Base-by-base conservation (phyloP, 2,113 vertebrate species). In the Epinephelus cyanopodus region DNA sequence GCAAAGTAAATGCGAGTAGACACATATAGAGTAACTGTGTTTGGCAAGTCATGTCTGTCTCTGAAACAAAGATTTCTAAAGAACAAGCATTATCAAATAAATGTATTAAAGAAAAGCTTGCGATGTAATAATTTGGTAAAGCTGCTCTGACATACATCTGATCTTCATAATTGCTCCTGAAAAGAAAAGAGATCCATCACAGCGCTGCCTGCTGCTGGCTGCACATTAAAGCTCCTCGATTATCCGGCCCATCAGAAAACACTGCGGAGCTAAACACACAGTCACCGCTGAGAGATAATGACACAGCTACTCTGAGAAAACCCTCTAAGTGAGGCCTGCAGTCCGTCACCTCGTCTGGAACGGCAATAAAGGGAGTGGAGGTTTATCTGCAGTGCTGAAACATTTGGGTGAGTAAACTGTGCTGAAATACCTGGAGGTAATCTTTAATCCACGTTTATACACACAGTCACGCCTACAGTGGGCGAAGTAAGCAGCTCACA, bases 181-280 rank as follows among this genome's bases (percentile, higher is more conserved):
- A 39, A 39, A 27, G 57, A 42, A 39, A 56, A 57, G 19, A 47
- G 37, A 47, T 50, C 62, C 39, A 57, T 66, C 53, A 23, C 67
- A 29, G 48, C 0, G 27, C 48, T 39, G 69, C 75, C 69, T 39
- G 56, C 56, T 27, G 54, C 54, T 13, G 45, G 27, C 71, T 18
- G 21, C 47, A 74, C 27, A 33, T 79, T 33, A 64, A 0, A 62
- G 15, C 48, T 53, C 69, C 57, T 65, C 23, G 0, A 75, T 85
- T 45, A 76, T 17, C 56, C 7, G 39, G 29, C 56, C 25, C 68
- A 81, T 78, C 60, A 67, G 5, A 76, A 37, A 52, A 61, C 80
- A 73, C 83, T 10, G 74, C 78, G 52, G 65, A 48, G 25, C 61
- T 53, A 45, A 9, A 50, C 3, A 54, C 81, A 70, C 8, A n/a